Evolutionary conservation across 2,113 vertebrate genomes (phyloP), one percentile per base, ranked within the genome.

Genomic region (Carollia perspicillata): DNA sequence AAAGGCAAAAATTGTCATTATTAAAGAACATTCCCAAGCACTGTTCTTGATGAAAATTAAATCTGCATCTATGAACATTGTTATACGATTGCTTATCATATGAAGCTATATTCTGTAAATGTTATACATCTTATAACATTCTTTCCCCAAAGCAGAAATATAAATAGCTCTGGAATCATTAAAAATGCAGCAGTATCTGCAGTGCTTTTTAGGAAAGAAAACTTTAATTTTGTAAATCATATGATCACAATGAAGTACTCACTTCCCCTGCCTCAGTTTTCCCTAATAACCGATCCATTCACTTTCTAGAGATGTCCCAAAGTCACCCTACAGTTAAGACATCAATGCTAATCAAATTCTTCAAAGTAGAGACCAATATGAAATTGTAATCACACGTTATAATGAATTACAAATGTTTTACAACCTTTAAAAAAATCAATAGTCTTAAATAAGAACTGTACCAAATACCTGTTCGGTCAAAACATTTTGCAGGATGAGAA

Each of bases 141-240:
- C 40, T 80, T 85, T 14, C 60, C 42, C 86, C 44, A 47, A 96
- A 94, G 30, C 66, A 77, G 42, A 93, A 95, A 77, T 75, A 92
- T 18, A 49, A 93, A 74, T 53, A 74, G n/a, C 35, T 65, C 17
- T 91, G 22, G 30, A 28, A 49, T 6, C 44, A 94, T n/a, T 93
- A 90, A 96, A 94, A 94, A 58, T 60, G 44, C 58, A 93, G n/a
- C 14, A 79, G n/a, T 58, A 91, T 71, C 65, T 86, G 63, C 88
- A 72, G 22, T 8, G 87, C 20, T 58, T 92, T 92, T 58, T 37
- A 16, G 2, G 20, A 47, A 53, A 60, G 63, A 90, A 84, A 66
- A 68, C 40, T n/a, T 95, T 68, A 81, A 63, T 40, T 90, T 35
- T 18, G 11, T 65, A 93, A 85, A 84, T 60, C 63, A 47, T n/a